Evolutionary conservation across 2,888 invertebrate genomes (phyloP).

Genomic region (Rhamphomyia laevipes): DNA sequence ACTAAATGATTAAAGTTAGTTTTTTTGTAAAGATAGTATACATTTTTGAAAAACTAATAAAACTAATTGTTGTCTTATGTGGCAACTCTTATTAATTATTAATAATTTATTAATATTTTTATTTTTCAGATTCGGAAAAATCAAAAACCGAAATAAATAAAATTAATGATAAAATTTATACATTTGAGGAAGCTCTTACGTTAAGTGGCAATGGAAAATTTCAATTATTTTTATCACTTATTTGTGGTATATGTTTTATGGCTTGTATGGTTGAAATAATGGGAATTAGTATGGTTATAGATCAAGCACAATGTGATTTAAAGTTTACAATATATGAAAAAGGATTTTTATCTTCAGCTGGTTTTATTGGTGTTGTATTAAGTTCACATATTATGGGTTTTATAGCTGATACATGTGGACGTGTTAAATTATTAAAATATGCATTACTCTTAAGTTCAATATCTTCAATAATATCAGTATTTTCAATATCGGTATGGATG

Average conservation of each 20-base stretch:
- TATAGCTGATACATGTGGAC: slow-evolving; percentile 61
- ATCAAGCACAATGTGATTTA: slow-evolving; percentile 56
- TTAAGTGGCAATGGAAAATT: slow-evolving; percentile 47
- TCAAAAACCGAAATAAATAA: neutral
- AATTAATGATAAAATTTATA: slow-evolving; percentile 16
- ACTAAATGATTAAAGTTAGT: no score
- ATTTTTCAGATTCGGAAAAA: neutral
- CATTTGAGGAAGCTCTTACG: slow-evolving; percentile 30
- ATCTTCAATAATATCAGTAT: slow-evolving; percentile 45
- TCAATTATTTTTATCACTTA: slow-evolving; percentile 47
- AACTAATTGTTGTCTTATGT: no score
- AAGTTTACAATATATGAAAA: slow-evolving; percentile 47
- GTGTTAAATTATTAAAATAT: slow-evolving; percentile 46
- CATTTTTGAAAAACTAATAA: no score
- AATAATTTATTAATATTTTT: neutral
- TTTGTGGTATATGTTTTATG: slow-evolving; percentile 51
- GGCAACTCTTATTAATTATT: no score
- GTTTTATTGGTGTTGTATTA: slow-evolving; percentile 54
- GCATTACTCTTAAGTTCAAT: slow-evolving; percentile 43
- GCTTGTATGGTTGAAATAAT: slow-evolving; percentile 56
- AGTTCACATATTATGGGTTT: slow-evolving; percentile 74
- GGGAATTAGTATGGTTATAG: slow-evolving; percentile 52
- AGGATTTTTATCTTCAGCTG: slow-evolving; percentile 51
- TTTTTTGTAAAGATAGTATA: no score
- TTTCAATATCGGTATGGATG: slow-evolving; percentile 46